Evolutionary conservation across 1,140 invertebrate genomes (phyloP), one percentile per base, ranked within the genome.

Genomic region (Triops cancriformis): DNA sequence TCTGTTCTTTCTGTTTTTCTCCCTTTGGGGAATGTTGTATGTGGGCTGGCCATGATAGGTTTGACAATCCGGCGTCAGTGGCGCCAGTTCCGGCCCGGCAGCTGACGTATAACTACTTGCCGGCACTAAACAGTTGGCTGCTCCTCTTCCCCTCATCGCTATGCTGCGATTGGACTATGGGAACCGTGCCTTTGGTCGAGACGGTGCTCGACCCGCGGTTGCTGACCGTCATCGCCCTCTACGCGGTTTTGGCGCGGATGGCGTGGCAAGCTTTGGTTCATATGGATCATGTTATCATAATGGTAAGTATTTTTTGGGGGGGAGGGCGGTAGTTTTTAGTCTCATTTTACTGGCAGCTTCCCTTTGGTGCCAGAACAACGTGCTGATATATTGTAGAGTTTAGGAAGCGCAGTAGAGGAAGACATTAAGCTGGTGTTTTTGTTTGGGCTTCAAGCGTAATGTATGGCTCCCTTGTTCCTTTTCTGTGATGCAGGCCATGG

Each of bases 81-180:
- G 90, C 94, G 14, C 83, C 88, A 27, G 89, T 89, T 27, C 94
- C 94, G 11, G 85, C 88, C 43, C 89, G 95, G 79, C 95, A 98
- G 84, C 86, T 98, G 74, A 97, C 96, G 4, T 98, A 95, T 84
- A 94, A 94, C 85, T 98, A 98, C 85, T 88, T 98, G 78, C 89
- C 95, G 73, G 91, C 93, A 42, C 87, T 98, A 43, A 98, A 98
- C 86, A 87, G 92, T 41, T 96, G 94, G 92, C 86, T 98, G 64
- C 86, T 98, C 73, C 87, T 97, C 43, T 91, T 94, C 83, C 96
- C 96, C 14, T 92, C 90, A 79, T 89, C 93, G 81, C 88, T 98
- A 18, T 98, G 96, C 86, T 98, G 96, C 85, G 97, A 98, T 86
- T 98, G 96, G 96, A 98, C 96, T 72, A 98, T 98, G 97, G 96